phyloP scores from a whole-genome alignment of 2,888 invertebrate genomes.

The Eudemis profundana region DNA sequence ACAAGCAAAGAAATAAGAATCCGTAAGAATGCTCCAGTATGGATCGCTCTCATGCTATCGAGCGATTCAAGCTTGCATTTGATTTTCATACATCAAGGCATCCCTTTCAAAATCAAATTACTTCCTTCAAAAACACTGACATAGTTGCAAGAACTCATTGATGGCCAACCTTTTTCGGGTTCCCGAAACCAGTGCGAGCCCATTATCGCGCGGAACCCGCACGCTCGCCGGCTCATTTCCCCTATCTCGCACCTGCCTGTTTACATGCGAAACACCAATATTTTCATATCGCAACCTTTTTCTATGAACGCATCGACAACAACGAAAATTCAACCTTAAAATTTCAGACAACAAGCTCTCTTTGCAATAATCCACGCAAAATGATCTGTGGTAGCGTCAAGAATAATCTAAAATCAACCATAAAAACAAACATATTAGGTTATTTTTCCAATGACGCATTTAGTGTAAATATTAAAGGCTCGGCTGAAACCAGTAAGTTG shows the following conservation, averaged over 20 bases:
- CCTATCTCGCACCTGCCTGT: conserved; percentile 56
- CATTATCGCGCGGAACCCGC: conserved; percentile 49
- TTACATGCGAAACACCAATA: conserved; percentile 65
- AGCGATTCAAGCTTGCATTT: neutral
- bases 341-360: neutral
- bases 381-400: conserved; percentile 25
- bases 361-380: neutral
- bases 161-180: conserved; percentile 39
- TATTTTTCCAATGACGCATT: neutral
- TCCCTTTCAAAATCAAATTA: conserved; percentile 11
- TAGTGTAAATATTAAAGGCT: conserved; percentile 33
- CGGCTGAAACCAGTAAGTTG: conserved; percentile 37
- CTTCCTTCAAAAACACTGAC: conserved; percentile 23
- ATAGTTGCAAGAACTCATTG: conserved; percentile 21
- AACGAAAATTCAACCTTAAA: conserved; percentile 44
- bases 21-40: too few relatives aligned
- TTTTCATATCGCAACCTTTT: conserved; percentile 64
- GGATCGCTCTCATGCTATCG: too few relatives aligned
- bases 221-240: conserved; percentile 57
- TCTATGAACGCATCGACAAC: conserved; percentile 22
- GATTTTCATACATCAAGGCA: neutral
- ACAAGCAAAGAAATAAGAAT: too few relatives aligned
- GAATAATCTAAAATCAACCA: conserved; percentile 39
- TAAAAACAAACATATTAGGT: conserved; percentile 19
- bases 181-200: conserved; percentile 35